A percentile compares a stretch with the other conserved stretches of the same genome.
Evolutionary conservation across 2,797 vertebrate species (phyloP).

Genomic region (Acanthornis magna): DNA sequence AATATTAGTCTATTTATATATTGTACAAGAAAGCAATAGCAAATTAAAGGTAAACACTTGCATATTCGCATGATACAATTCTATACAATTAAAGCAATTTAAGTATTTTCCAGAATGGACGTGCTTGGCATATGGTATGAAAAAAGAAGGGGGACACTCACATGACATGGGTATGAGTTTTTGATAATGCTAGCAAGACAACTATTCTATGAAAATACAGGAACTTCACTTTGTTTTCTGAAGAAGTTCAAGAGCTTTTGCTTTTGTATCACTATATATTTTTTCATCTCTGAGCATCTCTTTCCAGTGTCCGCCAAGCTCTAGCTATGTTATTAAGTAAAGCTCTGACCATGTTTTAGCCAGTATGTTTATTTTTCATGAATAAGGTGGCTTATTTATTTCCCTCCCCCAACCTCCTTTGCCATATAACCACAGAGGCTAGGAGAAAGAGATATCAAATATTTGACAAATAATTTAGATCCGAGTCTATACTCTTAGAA

Average conservation of each 20-base stretch:
- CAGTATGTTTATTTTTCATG: not conserved
- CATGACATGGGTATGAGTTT: not conserved
- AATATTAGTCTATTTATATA: slow-evolving; percentile 89
- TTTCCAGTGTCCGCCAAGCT: not conserved
- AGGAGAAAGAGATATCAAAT: not conserved
- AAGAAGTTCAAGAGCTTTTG: not conserved
- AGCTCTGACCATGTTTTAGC: not conserved
- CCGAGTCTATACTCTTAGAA: not conserved
- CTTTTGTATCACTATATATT: not conserved
- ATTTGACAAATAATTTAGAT: not conserved
- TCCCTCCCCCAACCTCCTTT: not conserved
- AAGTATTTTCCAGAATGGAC: not conserved
- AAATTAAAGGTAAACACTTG: slow-evolving; percentile 71
- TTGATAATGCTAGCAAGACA: not conserved
- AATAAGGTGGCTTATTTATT: not conserved
- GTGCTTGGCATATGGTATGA: not conserved
- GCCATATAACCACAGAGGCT: not conserved
- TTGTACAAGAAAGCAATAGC: slow-evolving; percentile 74
- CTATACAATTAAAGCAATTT: not conserved
- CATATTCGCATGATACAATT: not conserved
- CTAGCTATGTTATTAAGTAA: not conserved
- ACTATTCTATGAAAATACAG: not conserved
- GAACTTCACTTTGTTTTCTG: not conserved
- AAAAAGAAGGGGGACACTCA: not conserved
- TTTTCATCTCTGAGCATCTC: not conserved